Conservation (phyloP, 2,888 invertebrate genomes). For the Metacarcinus magister region DNA sequence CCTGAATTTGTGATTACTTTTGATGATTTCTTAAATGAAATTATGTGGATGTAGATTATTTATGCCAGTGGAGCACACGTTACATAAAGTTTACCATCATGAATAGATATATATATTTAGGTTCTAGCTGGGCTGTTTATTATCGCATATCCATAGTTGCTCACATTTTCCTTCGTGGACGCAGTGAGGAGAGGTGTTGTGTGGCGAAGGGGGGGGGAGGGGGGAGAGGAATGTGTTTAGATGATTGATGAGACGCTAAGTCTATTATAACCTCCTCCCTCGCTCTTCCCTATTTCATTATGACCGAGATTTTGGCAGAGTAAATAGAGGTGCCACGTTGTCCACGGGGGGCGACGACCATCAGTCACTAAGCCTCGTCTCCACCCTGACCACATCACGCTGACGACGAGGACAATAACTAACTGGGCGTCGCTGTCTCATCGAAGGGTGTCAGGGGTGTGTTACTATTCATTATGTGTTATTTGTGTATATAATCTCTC, state of each 20-base stretch:
- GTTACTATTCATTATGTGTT: background rate
- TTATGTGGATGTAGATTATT: background rate
- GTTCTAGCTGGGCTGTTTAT: no score
- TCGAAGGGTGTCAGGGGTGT: background rate
- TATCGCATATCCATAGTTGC: background rate
- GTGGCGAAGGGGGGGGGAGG: no score
- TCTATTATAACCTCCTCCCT: conserved; percentile 55
- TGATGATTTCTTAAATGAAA: background rate
- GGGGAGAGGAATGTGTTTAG: background rate
- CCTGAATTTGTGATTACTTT: background rate
- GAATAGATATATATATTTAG: background rate
- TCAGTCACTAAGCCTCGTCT: conserved; percentile 57
- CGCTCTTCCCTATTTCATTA: conserved; percentile 67
- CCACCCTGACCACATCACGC: conserved; percentile 52
- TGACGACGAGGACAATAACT: background rate
- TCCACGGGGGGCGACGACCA: conserved; percentile 59
- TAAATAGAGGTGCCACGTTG: conserved; percentile 51
- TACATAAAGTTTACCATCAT: no score
- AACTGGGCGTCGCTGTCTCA: background rate
- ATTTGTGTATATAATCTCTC: background rate
- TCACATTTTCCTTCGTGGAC: background rate
- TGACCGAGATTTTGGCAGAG: conserved; percentile 58
- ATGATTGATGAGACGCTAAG: conserved; percentile 52
- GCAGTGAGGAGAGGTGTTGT: background rate
- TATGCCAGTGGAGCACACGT: background rate